phyloP scores from a whole-genome alignment of 1,140 invertebrate genomes.

The Drosophila triauraria region DNA sequence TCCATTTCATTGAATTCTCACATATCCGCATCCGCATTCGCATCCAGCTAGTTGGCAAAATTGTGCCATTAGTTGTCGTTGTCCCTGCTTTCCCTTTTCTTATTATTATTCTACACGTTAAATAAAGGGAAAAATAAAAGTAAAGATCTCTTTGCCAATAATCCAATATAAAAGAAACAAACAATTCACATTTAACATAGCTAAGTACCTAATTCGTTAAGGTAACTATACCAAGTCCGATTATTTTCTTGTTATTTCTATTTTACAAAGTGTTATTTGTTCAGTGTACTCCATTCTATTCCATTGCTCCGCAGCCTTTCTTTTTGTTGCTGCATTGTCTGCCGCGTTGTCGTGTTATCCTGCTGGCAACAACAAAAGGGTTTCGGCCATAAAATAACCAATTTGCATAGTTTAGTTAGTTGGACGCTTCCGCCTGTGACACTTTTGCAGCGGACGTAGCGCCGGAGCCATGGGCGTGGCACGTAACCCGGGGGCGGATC shows the following conservation, averaged over 20 bases:
- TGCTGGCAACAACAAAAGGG: conserved; percentile 58
- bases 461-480: conserved; percentile 20
- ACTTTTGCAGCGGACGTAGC: conserved; percentile 44
- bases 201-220: too few species aligned
- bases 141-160: not conserved
- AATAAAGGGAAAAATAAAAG: not conserved
- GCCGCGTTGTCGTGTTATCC: conserved; percentile 56
- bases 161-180: not conserved
- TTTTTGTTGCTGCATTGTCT: conserved; percentile 53
- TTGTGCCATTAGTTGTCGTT: conserved; percentile 76
- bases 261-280: not conserved
- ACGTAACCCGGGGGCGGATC: conserved; percentile 35
- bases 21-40: conserved; percentile 69
- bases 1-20: conserved; percentile 84
- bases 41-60: conserved; percentile 76
- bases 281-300: conserved; percentile 26
- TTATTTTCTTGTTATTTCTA: not conserved
- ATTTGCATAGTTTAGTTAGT: conserved; percentile 84
- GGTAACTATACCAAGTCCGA: too few species aligned
- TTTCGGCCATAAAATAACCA: conserved; percentile 79
- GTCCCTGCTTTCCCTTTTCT: conserved; percentile 58
- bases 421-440: conserved; percentile 76
- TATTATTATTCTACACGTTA: conserved; percentile 30
- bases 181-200: not conserved
- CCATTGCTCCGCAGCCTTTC: conserved; percentile 23